Base-by-base conservation (phyloP, 1,140 invertebrate species). In the Magallana angulata region DNA sequence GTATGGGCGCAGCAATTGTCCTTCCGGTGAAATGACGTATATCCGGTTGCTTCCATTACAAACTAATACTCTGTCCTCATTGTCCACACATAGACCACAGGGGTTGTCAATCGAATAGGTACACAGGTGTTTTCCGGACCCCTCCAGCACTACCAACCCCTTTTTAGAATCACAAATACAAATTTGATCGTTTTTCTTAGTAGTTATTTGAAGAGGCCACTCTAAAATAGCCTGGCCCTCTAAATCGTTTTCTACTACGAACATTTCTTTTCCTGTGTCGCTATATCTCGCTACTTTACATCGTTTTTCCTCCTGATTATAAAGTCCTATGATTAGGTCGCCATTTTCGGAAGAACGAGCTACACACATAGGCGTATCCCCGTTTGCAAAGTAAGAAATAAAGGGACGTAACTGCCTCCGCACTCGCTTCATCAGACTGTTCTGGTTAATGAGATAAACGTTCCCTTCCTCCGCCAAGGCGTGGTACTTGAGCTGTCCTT, bases 401-500 rank as follows among this genome's bases (percentile, higher is more conserved):
- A 71, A 71, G 68, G 68, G 68, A 71, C 68, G 68, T 71, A 71
- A 71, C 68, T 71, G 68, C 18, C 18, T 71, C 68, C 36, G 24
- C 4, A 71, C 68, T 11, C 11, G 36, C 11, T 12, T 71, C 68
- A 71, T 71, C 7, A 71, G 68, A 12, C 68, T 71, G 68, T 71
- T 71, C 12, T 12, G 24, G 68, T 71, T 11, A 12, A 71, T 71
- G 30, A 71, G 18, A 7, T 30, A 30, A 11, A 9, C 3, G 11
- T 71, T 30, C 7, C 68, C 68, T 71, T 71, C 68, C 68, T 71
- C 68, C 6, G 18, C 36, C 18, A 71, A 71, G 3, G 68, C 18
- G 18, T 71, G 68, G 36, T 71, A 30, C 36, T 71, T 71, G 11
- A 71, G 7, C 36, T 30, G 18, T 12, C 24, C 68, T 36, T 71